Evolutionary conservation across 1,140 invertebrate genomes (phyloP), one percentile per base, ranked within the genome.

Genomic region (Triops longicaudatus): DNA sequence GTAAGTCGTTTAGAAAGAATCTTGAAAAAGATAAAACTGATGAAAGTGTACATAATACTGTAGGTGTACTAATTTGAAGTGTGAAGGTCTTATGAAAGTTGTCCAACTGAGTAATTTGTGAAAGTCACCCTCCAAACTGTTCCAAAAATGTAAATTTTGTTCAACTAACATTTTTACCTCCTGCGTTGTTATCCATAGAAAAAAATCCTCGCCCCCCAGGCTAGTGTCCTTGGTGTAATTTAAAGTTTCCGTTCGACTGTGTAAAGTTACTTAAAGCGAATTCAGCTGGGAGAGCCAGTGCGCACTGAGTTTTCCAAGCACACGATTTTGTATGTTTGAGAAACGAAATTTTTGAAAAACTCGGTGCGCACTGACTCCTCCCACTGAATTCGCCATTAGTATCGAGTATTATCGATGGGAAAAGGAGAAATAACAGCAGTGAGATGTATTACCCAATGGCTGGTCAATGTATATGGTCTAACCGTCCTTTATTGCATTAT

Each of bases 401-500:
- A n/a, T n/a, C n/a, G n/a, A n/a, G n/a, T n/a, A 27, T 11, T 73
- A 26, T 27, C n/a, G 6, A 0, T 22, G n/a, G 26, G 12, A 73
- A 28, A 73, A 73, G 12, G 5, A n/a, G 26, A 73, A 73, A 73
- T 73, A 26, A 73, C 14, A 41, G 28, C 5, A 73, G 4, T 41
- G 31, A 73, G 17, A 41, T 73, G 28, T 28, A 41, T 73, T 73
- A 27, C 9, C 41, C n/a, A 9, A 26, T 22, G 28, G 12, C 6
- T 17, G 73, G n/a, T 4, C 28, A 31, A 0, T 73, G 4, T 6
- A 43, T 74, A 5, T 74, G 73, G 42, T 73, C 31, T 73, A 41
- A 73, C 5, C 9, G 12, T 74, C 12, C 7, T 28, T 44, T 75
- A 26, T 75, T 44, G 74, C n/a, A 37, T n/a, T 43, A 75, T 75